Evolutionary conservation across 2,888 invertebrate genomes (phyloP).

Genomic region (Lasioglossum pauxillum): DNA sequence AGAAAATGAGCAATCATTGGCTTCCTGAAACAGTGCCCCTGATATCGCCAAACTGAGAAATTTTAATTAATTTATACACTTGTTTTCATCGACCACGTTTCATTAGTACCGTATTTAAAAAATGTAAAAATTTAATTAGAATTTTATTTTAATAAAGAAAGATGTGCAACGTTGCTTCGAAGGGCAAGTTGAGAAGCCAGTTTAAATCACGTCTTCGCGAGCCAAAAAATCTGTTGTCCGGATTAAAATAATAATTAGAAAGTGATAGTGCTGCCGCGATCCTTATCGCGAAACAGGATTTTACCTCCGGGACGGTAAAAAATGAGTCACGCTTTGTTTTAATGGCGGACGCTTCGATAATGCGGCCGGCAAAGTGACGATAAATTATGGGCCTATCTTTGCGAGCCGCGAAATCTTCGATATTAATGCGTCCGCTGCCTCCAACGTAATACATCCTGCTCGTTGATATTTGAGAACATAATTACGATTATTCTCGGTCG

Average conservation of each 20-base stretch:
- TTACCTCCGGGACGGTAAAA: background rate
- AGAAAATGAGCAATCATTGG: background rate
- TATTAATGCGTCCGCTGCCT: constrained; percentile 8
- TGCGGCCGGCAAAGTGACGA: background rate
- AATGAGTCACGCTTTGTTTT: constrained; percentile 26
- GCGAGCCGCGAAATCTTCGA: constrained; percentile 13
- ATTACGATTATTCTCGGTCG: constrained; percentile 19
- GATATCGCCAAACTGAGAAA: background rate
- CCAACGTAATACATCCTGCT: background rate
- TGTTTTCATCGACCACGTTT: background rate
- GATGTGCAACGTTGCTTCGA: no score
- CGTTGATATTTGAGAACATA: constrained; percentile 20
- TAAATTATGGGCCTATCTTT: constrained; percentile 31
- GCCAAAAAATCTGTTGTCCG: background rate
- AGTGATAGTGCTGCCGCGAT: background rate
- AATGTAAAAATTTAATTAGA: background rate
- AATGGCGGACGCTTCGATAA: constrained; percentile 4
- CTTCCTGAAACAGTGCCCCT: background rate
- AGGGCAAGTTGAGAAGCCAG: no score
- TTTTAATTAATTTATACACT: background rate
- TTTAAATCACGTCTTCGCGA: no score
- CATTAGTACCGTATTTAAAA: background rate
- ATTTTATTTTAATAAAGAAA: background rate
- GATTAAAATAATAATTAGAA: background rate
- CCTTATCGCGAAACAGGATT: constrained; percentile 42